Percentiles rank a stretch among this genome's conserved stretches.
Conservation (phyloP, 2,888 invertebrate species). For the Venusia cambrica region DNA sequence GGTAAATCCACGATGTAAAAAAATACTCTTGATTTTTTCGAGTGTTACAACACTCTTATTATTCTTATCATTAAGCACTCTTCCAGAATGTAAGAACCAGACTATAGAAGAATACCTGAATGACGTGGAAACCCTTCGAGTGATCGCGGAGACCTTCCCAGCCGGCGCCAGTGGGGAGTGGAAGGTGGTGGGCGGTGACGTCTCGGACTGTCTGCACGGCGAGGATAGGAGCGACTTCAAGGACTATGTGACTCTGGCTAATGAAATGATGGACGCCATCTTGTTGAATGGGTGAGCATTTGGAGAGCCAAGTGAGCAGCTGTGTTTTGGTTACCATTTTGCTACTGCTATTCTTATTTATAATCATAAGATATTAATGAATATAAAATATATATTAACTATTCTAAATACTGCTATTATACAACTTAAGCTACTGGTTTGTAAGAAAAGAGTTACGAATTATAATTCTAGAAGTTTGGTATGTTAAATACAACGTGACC, state of each 20-base stretch:
- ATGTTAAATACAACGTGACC: too few relatives aligned
- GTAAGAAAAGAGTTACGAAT: too few relatives aligned
- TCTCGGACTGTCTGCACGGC: slow-evolving; percentile 71
- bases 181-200: slow-evolving; percentile 83
- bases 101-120: slow-evolving; percentile 81
- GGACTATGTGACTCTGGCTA: slow-evolving; percentile 78
- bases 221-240: slow-evolving; percentile 78
- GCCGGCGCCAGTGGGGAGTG: slow-evolving; percentile 71
- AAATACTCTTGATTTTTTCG: too few relatives aligned
- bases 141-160: slow-evolving; percentile 84
- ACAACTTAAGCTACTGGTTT: too few relatives aligned
- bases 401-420: too few relatives aligned
- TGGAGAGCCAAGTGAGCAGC: background rate
- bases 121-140: slow-evolving; percentile 82
- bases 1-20: too few relatives aligned
- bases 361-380: too few relatives aligned
- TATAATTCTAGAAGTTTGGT: too few relatives aligned
- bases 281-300: slow-evolving; percentile 87
- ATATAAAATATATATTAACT: too few relatives aligned
- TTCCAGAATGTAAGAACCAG: slow-evolving; percentile 75
- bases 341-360: too few relatives aligned
- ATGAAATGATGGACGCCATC: slow-evolving; percentile 83
- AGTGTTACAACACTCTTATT: too few relatives aligned
- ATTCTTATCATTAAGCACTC: slow-evolving; percentile 12
- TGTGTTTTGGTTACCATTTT: too few relatives aligned